Conservation (phyloP, 2,797 vertebrate genomes). For the Xerus rutilus region DNA sequence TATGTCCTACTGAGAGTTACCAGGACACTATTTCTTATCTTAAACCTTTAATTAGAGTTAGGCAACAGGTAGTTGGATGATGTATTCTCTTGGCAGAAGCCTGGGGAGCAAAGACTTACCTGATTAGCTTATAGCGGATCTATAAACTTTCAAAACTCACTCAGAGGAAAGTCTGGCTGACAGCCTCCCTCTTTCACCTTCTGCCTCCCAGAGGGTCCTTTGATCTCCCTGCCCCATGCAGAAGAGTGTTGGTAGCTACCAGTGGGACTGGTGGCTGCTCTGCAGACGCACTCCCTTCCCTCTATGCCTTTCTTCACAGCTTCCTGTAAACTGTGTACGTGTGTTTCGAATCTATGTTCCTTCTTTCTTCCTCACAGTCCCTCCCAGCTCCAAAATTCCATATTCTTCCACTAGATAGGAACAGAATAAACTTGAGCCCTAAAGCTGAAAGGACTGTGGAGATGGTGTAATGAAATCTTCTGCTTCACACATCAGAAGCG, state of each 20-base stretch:
- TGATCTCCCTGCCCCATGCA: not conserved
- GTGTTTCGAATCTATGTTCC: not conserved
- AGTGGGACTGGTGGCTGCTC: not conserved
- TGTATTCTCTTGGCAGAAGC: not conserved
- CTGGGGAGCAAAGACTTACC: not conserved
- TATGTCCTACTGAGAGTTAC: not conserved
- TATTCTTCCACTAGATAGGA: conserved; percentile 2
- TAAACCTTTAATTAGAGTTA: not conserved
- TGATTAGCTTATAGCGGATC: conserved; percentile 52
- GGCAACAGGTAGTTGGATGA: not conserved
- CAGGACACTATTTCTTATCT: not conserved
- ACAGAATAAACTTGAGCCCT: conserved; percentile 3
- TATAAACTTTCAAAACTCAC: not conserved
- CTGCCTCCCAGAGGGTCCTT: not conserved
- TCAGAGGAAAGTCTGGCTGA: not conserved
- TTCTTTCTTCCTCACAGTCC: not conserved
- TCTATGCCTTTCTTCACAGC: not conserved
- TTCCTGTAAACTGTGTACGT: not conserved
- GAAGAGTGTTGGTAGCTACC: not conserved
- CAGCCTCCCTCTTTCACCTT: not conserved
- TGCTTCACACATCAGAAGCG: not conserved
- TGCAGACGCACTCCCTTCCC: fast-evolving
- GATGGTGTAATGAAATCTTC: not conserved
- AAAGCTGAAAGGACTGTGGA: not conserved
- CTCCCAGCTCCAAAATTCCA: not conserved